Evolutionary conservation across 2,888 invertebrate genomes (phyloP), one percentile per base, ranked within the genome.

Genomic region (Parnassius orleans): DNA sequence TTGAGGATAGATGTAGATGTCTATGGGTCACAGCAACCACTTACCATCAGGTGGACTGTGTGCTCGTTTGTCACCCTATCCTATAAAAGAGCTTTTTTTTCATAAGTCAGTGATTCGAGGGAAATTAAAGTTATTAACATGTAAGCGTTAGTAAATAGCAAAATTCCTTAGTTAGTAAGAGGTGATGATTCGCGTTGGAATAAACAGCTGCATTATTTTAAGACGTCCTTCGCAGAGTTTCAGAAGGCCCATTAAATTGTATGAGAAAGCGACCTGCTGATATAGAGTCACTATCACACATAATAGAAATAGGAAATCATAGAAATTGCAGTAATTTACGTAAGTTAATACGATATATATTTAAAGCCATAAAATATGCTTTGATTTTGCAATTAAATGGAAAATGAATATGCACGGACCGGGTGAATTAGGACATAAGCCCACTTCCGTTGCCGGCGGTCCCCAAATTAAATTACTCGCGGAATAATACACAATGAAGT

Each of bases 171-270:
- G 53, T 60, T 61, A 60, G 42, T 50, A 58, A 24, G 51, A 41
- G 15, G 73, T 73, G 71, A 74, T 85, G 83, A 84, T 75, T 90
- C 87, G 88, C 75, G 69, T 72, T 68, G 78, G 72, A 80, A 81
- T 84, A 84, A 86, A 87, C 86, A 87, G 83, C 74, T 75, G 66
- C 70, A 78, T 83, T 90, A 90, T 90, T 88, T 87, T 80, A 77
- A 82, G 86, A 81, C 80, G 90, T 83, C 90, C 90, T 90, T 90
- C 87, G 75, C 86, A 85, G 82, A 76, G 77, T 83, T 86, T 83
- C 78, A 75, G 77, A 77, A 75, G 76, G 78, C 76, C 78, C 78
- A 81, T 84, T 84, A 86, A 84, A 83, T 81, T 78, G 75, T 74
- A 80, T 84, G 82, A 80, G 85, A 84, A 85, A 81, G 76, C 75